Evolutionary conservation across 2,797 vertebrate species (phyloP).

Genomic region (Menidia menidia): DNA sequence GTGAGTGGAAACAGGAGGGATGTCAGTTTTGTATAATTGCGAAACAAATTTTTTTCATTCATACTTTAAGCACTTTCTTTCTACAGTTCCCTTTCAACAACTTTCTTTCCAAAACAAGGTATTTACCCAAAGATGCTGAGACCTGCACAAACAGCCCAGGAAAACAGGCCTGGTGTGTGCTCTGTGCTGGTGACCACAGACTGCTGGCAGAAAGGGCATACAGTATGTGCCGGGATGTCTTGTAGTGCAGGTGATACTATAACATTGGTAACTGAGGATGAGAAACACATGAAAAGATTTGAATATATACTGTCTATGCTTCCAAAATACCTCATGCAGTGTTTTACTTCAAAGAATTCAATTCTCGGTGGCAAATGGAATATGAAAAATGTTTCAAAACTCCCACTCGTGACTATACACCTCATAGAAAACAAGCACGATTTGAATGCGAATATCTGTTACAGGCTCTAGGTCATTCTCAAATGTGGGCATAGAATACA

Average conservation of each 20-base stretch:
- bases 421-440: too few species aligned
- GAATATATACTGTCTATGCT: too few species aligned
- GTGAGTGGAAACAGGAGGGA: slow-evolving; percentile 1
- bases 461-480: not conserved
- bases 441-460: not conserved
- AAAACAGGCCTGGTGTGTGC: slow-evolving; percentile 72
- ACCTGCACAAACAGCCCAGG: slow-evolving; percentile 74
- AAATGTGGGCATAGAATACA: not conserved
- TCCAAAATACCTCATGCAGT: too few species aligned
- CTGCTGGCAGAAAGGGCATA: slow-evolving; percentile 85
- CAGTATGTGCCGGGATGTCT: slow-evolving; percentile 73
- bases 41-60: not conserved
- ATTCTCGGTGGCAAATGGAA: not conserved
- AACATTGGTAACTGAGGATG: slow-evolving; percentile 59
- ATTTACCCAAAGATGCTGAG: slow-evolving; percentile 70
- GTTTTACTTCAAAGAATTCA: not conserved
- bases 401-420: not conserved
- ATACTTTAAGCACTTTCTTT: not conserved
- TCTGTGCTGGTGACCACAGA: slow-evolving; percentile 78
- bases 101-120: not conserved
- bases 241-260: slow-evolving; percentile 40
- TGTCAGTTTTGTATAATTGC: not conserved
- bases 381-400: too few species aligned
- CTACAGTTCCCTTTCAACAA: not conserved
- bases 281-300: slow-evolving; percentile 8